These are phyloP conservation scores for Leptocoma aspasia DNA, from an alignment of 2,113 vertebrate species.

Conservation along the genomic window DNA sequence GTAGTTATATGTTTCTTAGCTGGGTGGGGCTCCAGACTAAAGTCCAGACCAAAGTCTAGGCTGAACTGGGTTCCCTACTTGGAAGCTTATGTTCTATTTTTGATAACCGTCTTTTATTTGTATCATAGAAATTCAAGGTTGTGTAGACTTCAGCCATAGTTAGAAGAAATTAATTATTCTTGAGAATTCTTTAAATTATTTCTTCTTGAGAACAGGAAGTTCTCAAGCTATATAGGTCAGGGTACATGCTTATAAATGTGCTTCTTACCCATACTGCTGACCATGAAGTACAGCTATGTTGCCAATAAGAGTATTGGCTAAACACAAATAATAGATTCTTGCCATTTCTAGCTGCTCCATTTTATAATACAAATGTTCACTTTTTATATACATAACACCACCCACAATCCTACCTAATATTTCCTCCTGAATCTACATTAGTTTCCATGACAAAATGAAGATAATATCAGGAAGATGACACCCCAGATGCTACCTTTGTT, in stretches of 20 bases:
- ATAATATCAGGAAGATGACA: background rate
- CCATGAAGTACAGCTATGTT: background rate
- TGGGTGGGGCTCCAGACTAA: background rate
- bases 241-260: background rate
- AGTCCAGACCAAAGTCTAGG: background rate
- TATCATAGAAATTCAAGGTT: background rate
- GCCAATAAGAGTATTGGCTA: background rate
- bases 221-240: background rate
- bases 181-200: background rate
- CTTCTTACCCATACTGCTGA: background rate
- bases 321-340: background rate
- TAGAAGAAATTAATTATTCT: background rate
- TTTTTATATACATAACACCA: background rate
- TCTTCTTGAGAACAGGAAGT: background rate
- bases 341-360: background rate
- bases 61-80: background rate
- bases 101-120: background rate
- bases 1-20: background rate
- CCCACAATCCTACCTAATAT: background rate
- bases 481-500: background rate
- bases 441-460: conserved; percentile 25
- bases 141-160: background rate
- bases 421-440: background rate
- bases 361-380: background rate
- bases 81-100: background rate